Evolutionary conservation across 2,888 invertebrate species (phyloP).

Genomic region (Galeopsomyia nigrocyanea): DNA sequence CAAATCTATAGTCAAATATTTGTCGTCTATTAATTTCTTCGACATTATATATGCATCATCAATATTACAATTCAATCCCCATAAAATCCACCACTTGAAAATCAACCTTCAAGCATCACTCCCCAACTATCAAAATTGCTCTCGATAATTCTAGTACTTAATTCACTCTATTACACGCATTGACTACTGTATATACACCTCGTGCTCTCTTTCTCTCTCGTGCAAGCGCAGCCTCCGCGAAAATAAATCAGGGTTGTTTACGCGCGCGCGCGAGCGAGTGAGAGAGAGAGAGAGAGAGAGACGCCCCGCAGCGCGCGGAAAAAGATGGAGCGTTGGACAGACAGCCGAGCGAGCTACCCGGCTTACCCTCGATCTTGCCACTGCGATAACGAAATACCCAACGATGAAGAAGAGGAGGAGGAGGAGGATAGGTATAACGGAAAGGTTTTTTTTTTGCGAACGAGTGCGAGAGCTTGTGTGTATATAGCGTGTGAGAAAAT

Average conservation of each 20-base stretch:
- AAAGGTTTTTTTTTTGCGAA: no score
- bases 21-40: no score
- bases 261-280: constrained; percentile 29
- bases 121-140: no score
- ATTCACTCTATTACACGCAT: no score
- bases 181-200: not conserved
- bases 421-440: not conserved
- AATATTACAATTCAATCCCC: no score
- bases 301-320: not conserved
- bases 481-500: no score
- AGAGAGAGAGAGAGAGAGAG: constrained; percentile 45
- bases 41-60: no score
- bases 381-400: constrained; percentile 60
- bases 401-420: constrained; percentile 24
- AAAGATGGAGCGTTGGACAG: constrained; percentile 20
- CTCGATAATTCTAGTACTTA: no score
- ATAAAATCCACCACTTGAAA: no score
- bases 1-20: no score
- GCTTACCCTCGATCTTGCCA: constrained; percentile 65
- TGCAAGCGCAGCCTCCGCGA: not conserved
- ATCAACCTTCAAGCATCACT: no score
- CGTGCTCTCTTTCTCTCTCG: not conserved
- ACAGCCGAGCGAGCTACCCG: constrained; percentile 55
- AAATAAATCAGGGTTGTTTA: constrained; percentile 42
- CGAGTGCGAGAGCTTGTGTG: no score